These are phyloP conservation scores for Chromis chromis DNA, from an alignment of 2,797 vertebrate species.

Conservation along the genomic window DNA sequence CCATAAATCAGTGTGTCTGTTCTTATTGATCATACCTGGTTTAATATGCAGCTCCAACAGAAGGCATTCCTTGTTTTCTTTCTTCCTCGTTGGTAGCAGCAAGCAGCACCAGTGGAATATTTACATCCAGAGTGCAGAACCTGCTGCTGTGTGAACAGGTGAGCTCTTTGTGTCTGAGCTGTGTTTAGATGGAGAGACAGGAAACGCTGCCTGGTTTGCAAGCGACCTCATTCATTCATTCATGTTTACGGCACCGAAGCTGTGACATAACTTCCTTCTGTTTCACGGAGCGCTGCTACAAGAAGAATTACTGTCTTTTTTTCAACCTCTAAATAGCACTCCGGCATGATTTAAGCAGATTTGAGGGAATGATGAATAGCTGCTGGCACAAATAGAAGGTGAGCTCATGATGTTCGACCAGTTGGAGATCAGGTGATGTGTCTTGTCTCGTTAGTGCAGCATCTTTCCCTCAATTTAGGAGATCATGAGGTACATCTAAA, in stretches of 20 bases:
- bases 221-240: not conserved
- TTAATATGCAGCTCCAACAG: constrained; percentile 61
- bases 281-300: too few species aligned
- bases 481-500: too few species aligned
- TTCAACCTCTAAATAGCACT: too few species aligned
- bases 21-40: constrained; percentile 72
- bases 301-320: too few species aligned
- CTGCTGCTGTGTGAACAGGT: constrained; percentile 9
- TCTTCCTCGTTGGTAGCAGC: constrained; percentile 35
- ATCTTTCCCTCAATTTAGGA: too few species aligned
- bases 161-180: constrained; percentile 7
- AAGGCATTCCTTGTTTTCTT: constrained; percentile 59
- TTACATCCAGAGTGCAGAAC: constrained; percentile 5
- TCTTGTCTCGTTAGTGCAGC: too few species aligned
- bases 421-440: not conserved
- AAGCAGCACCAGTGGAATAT: constrained; percentile 14
- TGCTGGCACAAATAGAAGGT: not conserved
- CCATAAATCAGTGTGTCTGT: constrained; percentile 50
- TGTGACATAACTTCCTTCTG: too few species aligned
- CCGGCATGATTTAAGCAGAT: not conserved
- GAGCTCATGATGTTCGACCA: not conserved
- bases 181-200: constrained; percentile 16
- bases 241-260: too few species aligned
- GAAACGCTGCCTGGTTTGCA: constrained; percentile 6
- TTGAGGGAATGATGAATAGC: not conserved